Evolutionary conservation across 2,888 invertebrate genomes (phyloP), one percentile per base, ranked within the genome.

Genomic region (Ecliptopera silaceata): DNA sequence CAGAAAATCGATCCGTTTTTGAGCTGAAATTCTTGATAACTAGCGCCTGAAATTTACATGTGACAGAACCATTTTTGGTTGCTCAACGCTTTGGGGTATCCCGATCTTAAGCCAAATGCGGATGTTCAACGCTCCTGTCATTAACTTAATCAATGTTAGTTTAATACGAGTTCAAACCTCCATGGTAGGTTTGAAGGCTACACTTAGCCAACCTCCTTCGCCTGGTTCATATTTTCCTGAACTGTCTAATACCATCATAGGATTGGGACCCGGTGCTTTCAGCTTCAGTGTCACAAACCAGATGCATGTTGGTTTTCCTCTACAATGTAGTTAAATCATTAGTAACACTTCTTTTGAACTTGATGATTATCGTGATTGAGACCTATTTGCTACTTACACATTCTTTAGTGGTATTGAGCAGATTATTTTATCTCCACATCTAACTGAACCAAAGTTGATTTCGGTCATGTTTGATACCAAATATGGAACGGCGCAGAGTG

Each of bases 391-490:
- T 26, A 49, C 90, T 85, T 84, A 94, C 94, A 90, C 82, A 68
- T 94, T 94, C 73, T 86, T 88, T 1, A 94, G 68, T 6, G 92
- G 80, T 63, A 94, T 80, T 5, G 90, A 85, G 70, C 81, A 88
- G 62, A 92, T 79, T 43, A 92, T 79, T 75, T 93, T 93, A 66
- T 93, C 87, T 0, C 94, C 94, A 67, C 94, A 92, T 71, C 91
- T 80, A 2, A 94, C 93, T 8, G 89, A 79, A 15, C 91, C 92
- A 72, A 94, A 94, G 69, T 93, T 81, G 15, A 94, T 76, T 38
- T 68, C 65, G 42, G 78, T 69, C 1, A 87, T 77, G 51, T 84
- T 86, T 0, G 92, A 79, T 10, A 72, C 80, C 6, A 94, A 72
- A 56, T 86, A 91, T 0, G 94, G 94, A 32, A 93, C 88, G 11